Percentiles rank a stretch among this genome's conserved stretches.
Evolutionary conservation across 1,140 invertebrate species (phyloP).

Genomic region (Diabrotica virgifera): DNA sequence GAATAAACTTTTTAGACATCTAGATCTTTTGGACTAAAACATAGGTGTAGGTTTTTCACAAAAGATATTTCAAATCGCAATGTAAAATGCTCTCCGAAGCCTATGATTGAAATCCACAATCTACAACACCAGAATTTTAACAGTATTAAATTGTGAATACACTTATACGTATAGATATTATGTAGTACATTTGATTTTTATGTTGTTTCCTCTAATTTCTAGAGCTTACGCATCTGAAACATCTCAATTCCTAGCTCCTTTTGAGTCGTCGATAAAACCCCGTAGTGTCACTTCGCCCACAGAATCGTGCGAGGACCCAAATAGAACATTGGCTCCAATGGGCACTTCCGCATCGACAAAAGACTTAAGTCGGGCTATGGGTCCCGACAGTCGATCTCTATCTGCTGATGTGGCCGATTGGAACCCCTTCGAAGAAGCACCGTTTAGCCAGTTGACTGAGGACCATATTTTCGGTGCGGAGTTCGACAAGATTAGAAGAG

Average conservation of each 20-base stretch:
- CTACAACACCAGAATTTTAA: too few species aligned
- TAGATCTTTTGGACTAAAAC: too few species aligned
- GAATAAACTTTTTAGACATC: too few species aligned
- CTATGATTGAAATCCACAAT: too few species aligned
- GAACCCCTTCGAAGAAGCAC: constrained; percentile 77
- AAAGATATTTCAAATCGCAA: too few species aligned
- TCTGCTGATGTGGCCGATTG: constrained; percentile 67
- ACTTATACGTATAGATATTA: too few species aligned
- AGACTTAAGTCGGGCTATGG: constrained; percentile 45
- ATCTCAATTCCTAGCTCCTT: constrained; percentile 73
- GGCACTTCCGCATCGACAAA: constrained; percentile 43
- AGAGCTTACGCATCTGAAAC: constrained; percentile 74
- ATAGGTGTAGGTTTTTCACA: too few species aligned
- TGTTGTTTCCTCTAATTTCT: constrained; percentile 33
- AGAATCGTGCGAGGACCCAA: constrained; percentile 25
- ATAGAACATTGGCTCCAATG: constrained; percentile 36
- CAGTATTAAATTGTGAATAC: too few species aligned
- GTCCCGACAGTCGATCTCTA: constrained; percentile 54
- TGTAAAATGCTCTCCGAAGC: too few species aligned
- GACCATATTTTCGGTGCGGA: constrained; percentile 84
- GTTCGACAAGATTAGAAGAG: constrained; percentile 78
- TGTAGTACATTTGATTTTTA: background rate
- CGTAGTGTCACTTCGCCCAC: constrained; percentile 47
- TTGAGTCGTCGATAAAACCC: constrained; percentile 62
- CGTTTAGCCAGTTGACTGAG: constrained; percentile 75